Evolutionary conservation across 1,140 invertebrate genomes (phyloP).

Genomic region (Brachionus rubens): DNA sequence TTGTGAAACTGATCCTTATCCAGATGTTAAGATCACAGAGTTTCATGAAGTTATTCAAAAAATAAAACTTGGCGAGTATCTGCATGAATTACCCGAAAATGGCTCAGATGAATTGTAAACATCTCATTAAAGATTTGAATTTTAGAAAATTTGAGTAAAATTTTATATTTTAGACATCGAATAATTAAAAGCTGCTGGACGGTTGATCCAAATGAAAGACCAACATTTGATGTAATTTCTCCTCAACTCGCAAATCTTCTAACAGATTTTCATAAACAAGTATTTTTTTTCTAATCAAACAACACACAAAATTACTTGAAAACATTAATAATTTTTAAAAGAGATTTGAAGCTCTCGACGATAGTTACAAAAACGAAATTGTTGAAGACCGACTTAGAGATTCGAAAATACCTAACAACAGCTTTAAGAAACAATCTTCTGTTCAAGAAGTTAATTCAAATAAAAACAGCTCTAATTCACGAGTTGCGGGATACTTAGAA

Average conservation of each 20-base stretch:
- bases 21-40: not conserved
- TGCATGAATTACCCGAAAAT: not conserved
- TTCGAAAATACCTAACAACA: too few species aligned
- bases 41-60: not conserved
- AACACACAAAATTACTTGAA: not conserved
- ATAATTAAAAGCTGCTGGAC: slow-evolving; percentile 10
- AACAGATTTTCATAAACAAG: slow-evolving; percentile 29
- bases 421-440: too few species aligned
- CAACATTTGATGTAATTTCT: slow-evolving; percentile 6
- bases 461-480: not conserved
- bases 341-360: not conserved
- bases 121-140: not conserved
- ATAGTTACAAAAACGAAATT: too few species aligned
- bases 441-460: too few species aligned
- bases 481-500: too few species aligned
- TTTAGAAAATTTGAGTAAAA: not conserved
- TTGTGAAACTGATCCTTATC: slow-evolving; percentile 39
- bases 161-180: slow-evolving; percentile 11
- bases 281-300: not conserved
- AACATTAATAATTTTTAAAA: not conserved
- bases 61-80: not conserved
- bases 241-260: not conserved
- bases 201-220: slow-evolving; percentile 5
- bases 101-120: slow-evolving; percentile 12
- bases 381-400: slow-evolving; percentile 4